Conservation (phyloP, 2,888 invertebrate genomes). For the Archips xylosteana region DNA sequence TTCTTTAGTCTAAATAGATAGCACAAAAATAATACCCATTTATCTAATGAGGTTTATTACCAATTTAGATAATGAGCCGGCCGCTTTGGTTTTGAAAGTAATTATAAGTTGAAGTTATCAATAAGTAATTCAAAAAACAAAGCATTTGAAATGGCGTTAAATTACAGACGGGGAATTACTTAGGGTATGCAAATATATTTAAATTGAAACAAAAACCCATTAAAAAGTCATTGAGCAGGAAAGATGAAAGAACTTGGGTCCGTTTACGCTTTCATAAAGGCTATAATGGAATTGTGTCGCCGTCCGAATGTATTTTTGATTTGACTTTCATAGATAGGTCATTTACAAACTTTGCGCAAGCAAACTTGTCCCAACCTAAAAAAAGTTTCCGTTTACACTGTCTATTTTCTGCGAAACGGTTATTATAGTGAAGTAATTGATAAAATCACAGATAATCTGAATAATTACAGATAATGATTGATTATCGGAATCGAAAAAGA, state of each 20-base stretch:
- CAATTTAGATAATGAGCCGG: background rate
- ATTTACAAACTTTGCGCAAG: no score
- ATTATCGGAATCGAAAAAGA: no score
- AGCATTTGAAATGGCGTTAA: conserved; percentile 50
- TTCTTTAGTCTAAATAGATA: background rate
- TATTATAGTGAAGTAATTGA: no score
- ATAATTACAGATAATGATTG: no score
- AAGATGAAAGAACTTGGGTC: conserved; percentile 18
- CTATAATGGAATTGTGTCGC: background rate
- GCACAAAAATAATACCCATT: background rate
- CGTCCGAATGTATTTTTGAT: background rate
- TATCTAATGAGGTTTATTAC: background rate
- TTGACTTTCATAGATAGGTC: no score
- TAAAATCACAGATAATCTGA: no score
- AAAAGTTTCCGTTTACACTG: no score
- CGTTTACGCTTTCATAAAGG: conserved; percentile 19
- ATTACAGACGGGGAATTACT: conserved; percentile 51
- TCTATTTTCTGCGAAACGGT: no score
- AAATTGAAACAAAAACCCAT: conserved; percentile 47
- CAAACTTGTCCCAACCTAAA: no score
- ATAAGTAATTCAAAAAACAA: conserved; percentile 38
- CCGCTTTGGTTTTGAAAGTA: conserved; percentile 5
- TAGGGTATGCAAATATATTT: conserved; percentile 49
- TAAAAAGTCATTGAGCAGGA: conserved; percentile 43
- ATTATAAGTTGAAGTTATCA: conserved; percentile 40